Conservation (phyloP, 2,797 vertebrate species). For the Sebastes vulpes region DNA sequence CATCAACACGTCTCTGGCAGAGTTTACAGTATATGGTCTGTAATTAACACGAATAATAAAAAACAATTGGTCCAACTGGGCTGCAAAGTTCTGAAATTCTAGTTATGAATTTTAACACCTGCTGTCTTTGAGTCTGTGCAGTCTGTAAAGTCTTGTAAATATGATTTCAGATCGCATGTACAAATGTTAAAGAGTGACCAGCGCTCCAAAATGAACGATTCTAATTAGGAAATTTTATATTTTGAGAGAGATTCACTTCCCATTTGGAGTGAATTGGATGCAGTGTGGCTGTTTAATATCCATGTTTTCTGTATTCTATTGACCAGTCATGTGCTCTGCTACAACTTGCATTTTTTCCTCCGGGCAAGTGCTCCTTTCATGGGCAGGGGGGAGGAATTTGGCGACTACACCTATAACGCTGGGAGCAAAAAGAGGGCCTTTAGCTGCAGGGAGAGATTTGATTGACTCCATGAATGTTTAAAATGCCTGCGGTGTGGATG, state of each 20-base stretch:
- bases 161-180: neutral
- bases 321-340: neutral
- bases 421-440: neutral
- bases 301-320: neutral
- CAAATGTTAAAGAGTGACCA: neutral
- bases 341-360: neutral
- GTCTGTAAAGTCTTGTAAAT: neutral
- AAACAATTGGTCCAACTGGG: neutral
- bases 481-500: neutral
- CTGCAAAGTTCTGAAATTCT: neutral
- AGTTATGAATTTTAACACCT: neutral
- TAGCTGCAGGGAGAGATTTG: slow-evolving; percentile 7
- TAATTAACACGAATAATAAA: neutral
- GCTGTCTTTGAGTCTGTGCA: neutral
- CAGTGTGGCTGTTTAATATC: neutral
- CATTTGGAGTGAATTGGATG: neutral
- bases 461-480: neutral
- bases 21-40: neutral
- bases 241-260: neutral
- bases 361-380: slow-evolving; percentile 2
- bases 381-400: neutral
- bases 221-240: neutral
- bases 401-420: neutral
- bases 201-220: neutral
- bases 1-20: no score